Evolutionary conservation across 2,888 invertebrate genomes (phyloP), one percentile per base, ranked within the genome.

Genomic region (Hemistola chrysoprasaria): DNA sequence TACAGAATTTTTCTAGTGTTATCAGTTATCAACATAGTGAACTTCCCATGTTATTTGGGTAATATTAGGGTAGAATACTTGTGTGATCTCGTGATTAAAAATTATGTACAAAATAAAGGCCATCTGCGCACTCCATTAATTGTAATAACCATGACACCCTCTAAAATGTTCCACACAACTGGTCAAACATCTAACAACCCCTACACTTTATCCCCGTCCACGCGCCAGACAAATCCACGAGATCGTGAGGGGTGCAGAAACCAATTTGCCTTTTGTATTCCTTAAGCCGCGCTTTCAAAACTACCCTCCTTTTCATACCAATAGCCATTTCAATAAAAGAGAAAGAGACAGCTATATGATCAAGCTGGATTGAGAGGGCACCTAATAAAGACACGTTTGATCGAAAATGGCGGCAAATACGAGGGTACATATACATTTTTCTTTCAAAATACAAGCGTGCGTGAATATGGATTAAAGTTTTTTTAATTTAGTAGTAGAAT

Each of bases 261-360:
- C 76, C 78, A 81, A 83, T 83, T 82, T 74, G 72, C 72, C 71
- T 73, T 42, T 76, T 79, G 68, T 75, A 53, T 59, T 65, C 67
- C 55, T 58, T 72, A 72, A 72, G 66, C 71, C 56, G 62, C 52
- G 50, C 46, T 41, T 47, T 47, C 37, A 57, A 48, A 45, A 60
- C 48, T 34, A 25, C 52, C 47, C 32, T 70, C 72, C 50, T 62
- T 50, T 51, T 73, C 63, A 42, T 57, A 55, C 65, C 46, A 40
- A 49, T 52, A 31, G 16, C 8, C 23, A 27, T 11, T 31, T 38
- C 47, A 30, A 31, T n/a, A 22, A 10, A 39, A 48, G 26, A 21
- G 41, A 55, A 36, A 31, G 42, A 33, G 45, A 46, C 25, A 25
- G 26, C 16, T 20, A 20, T 7, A 29, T 9, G 23, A 9, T 26